Evolutionary conservation across 2,797 vertebrate species (phyloP), one percentile per base, ranked within the genome.

Genomic region (Cirrhinus molitorella): DNA sequence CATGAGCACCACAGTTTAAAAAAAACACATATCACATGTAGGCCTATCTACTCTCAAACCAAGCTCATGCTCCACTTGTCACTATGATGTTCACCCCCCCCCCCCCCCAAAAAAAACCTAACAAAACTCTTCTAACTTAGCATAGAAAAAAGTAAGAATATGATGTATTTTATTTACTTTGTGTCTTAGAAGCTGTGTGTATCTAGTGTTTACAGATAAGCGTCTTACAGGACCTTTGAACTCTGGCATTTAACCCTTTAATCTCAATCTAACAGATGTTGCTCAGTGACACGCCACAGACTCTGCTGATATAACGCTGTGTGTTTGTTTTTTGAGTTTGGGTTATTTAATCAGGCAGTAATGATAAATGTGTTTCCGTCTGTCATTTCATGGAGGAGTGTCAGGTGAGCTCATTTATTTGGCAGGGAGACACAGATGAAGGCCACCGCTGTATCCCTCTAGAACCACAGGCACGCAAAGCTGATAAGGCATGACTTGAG

Each of bases 401-500:
- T 57, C 25, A 61, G 19, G 37, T 49, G 37, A 72, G 14, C 25
- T 73, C 12, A 82, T 74, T 51, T 10, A 37, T 74, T 74, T 74
- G 43, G 43, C 45, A 21, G 5, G 28, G 10, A 75, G 21, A 40
- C 28, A 47, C 68, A 31, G 25, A 31, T 3, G 14, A 63, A 31
- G 59, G 5, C 9, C 21, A 25, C 28, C 21, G 51, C 28, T 28
- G 57, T 21, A 19, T 14, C 19, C 4, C 14, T 25, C 28, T 21
- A 67, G 25, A 37, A 53, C 21, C 51, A 37, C 13, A 9, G 31
- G 75, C 43, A 51, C 9, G 11, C 45, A 25, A 9, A 19, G 5
- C 49, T 70, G 49, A 68, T 79, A n/a, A 53, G 5, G n/a, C 31
- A 34, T 3, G 5, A n/a, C n/a, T n/a, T n/a, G n/a, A n/a, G n/a